Percentiles rank a stretch among this genome's conserved stretches.
Conservation (phyloP, 2,797 vertebrate genomes). For the Gymnothorax reevesii region DNA sequence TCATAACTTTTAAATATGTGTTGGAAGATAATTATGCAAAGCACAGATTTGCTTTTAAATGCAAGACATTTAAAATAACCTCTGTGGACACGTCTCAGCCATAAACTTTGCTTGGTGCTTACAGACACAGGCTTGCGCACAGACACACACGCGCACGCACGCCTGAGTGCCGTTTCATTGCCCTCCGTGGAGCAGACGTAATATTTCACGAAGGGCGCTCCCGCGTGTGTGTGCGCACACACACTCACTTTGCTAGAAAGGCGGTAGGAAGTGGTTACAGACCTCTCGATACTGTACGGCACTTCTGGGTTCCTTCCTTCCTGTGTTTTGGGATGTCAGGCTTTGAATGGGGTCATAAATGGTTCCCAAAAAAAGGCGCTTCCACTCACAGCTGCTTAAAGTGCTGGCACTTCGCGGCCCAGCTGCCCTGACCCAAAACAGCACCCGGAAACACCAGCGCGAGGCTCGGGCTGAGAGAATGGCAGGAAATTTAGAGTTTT, state of each 20-base stretch:
- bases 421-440: constrained; percentile 58
- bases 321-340: constrained; percentile 75
- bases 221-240: constrained; percentile 9
- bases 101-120: background rate
- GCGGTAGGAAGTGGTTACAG: constrained; percentile 48
- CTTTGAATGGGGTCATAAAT: constrained; percentile 78
- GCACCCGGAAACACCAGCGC: constrained; percentile 50
- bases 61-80: background rate
- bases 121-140: constrained; percentile 1
- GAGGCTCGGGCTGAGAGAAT: constrained; percentile 34
- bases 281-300: constrained; percentile 69
- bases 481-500: constrained; percentile 34
- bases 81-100: background rate
- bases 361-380: constrained; percentile 66
- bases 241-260: constrained; percentile 42
- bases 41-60: background rate
- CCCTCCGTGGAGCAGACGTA: background rate
- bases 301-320: constrained; percentile 77
- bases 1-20: background rate
- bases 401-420: constrained; percentile 62
- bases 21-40: background rate
- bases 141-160: background rate
- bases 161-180: background rate
- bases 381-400: constrained; percentile 75
- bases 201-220: constrained; percentile 4